Conservation (phyloP, 2,797 vertebrate species). For the Labeo calbasu region DNA sequence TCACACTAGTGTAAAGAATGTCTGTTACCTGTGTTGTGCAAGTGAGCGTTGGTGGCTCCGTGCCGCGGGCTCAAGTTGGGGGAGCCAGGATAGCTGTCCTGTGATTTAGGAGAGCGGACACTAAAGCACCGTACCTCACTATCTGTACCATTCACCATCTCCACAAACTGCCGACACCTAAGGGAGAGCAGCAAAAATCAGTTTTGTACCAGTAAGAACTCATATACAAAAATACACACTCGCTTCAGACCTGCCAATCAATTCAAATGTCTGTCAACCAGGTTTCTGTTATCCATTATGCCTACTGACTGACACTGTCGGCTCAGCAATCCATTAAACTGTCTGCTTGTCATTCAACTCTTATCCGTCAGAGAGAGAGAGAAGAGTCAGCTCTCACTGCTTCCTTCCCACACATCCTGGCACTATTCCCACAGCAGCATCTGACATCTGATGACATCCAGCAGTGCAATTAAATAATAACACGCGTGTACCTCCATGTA, state of each 20-base stretch:
- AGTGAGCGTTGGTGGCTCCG: slow-evolving; percentile 86
- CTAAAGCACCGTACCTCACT: slow-evolving; percentile 93
- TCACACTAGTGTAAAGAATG: neutral
- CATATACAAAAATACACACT: neutral
- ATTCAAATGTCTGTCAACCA: slow-evolving; percentile 15
- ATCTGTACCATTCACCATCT: slow-evolving; percentile 99
- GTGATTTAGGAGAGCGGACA: slow-evolving; percentile 91
- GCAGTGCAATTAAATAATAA: slow-evolving; percentile 17
- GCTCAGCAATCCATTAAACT: slow-evolving; percentile 36
- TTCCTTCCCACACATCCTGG: slow-evolving; percentile 16
- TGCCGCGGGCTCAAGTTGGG: slow-evolving; percentile 91
- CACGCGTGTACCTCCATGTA: neutral
- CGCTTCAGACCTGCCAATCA: neutral
- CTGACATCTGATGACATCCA: slow-evolving; percentile 26
- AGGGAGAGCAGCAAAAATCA: neutral
- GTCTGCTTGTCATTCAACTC: slow-evolving; percentile 28
- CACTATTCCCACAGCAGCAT: slow-evolving; percentile 25
- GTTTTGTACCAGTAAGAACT: slow-evolving; percentile 13
- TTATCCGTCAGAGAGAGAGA: slow-evolving; percentile 19
- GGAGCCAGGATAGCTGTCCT: slow-evolving; percentile 94
- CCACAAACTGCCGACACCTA: slow-evolving; percentile 97
- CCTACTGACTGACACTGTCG: slow-evolving; percentile 11
- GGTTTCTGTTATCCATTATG: slow-evolving; percentile 26
- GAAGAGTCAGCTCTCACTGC: slow-evolving; percentile 9
- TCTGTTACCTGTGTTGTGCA: slow-evolving; percentile 85